Evolutionary conservation across 2,888 invertebrate genomes (phyloP).

Genomic region (Cetonia aurata): DNA sequence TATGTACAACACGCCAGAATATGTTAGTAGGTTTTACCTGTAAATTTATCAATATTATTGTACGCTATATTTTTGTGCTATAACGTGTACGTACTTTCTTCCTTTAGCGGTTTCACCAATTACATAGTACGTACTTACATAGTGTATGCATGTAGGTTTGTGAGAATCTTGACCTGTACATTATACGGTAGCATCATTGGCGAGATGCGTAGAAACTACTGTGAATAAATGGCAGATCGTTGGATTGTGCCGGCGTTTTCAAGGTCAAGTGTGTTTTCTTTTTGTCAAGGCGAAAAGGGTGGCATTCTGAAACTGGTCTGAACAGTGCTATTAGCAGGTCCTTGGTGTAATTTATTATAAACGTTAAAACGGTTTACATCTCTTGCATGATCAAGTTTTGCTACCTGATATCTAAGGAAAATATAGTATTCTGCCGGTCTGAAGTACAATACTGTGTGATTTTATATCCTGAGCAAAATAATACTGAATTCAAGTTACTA

Average conservation of each 20-base stretch:
- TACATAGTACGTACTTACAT: too few species aligned
- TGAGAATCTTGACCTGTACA: slow-evolving; percentile 1
- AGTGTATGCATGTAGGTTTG: neutral
- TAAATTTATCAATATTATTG: too few species aligned
- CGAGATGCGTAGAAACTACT: slow-evolving; percentile 42
- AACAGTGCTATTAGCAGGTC: slow-evolving; percentile 22
- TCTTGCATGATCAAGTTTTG: neutral
- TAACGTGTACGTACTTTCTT: too few species aligned
- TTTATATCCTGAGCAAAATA: too few species aligned
- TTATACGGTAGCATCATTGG: slow-evolving; percentile 16
- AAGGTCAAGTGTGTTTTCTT: slow-evolving; percentile 47
- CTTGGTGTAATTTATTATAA: slow-evolving; percentile 29
- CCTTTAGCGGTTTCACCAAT: too few species aligned
- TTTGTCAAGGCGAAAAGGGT: slow-evolving; percentile 45
- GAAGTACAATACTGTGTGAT: too few species aligned
- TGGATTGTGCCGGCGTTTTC: slow-evolving; percentile 48
- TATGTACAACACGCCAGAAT: too few species aligned
- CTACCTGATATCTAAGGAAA: too few species aligned
- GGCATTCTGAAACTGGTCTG: slow-evolving; percentile 39
- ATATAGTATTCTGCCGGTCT: too few species aligned
- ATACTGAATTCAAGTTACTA: neutral
- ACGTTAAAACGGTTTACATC: neutral
- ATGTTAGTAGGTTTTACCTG: too few species aligned
- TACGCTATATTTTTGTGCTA: neutral
- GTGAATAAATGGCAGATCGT: slow-evolving; percentile 47